A percentile compares a stretch with the other conserved stretches of the same genome.
These are phyloP conservation scores for Arge pagana DNA, from an alignment of 2,888 invertebrate species.

Conservation along the genomic window DNA sequence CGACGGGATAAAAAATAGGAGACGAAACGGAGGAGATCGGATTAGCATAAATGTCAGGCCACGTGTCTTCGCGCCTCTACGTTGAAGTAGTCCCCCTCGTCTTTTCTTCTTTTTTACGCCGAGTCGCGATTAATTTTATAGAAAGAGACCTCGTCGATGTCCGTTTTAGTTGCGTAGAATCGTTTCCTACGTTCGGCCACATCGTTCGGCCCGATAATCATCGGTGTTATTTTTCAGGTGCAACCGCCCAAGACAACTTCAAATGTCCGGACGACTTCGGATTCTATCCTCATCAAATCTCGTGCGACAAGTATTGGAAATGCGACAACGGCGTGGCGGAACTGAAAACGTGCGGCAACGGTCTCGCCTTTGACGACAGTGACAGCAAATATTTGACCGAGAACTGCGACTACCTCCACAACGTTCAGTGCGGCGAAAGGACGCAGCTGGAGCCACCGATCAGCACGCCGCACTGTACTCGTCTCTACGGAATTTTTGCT, in stretches of 20 bases:
- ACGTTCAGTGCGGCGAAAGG: constrained; percentile 90
- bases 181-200: constrained; percentile 1
- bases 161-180: constrained; percentile 4
- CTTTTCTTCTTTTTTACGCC: not conserved
- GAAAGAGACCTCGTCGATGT: not conserved
- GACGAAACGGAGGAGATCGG: no score
- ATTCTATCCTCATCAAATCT: constrained; percentile 87
- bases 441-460: constrained; percentile 85
- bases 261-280: constrained; percentile 94
- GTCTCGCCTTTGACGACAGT: constrained; percentile 86
- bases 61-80: no score
- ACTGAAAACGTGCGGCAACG: constrained; percentile 92
- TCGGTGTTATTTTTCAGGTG: constrained; percentile 56
- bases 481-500: constrained; percentile 90
- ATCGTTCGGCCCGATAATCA: constrained; percentile 2
- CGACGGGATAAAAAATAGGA: no score
- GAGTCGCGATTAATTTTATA: constrained; percentile 7
- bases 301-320: constrained; percentile 96
- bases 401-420: constrained; percentile 94
- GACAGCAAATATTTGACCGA: constrained; percentile 90
- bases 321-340: constrained; percentile 89
- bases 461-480: constrained; percentile 79
- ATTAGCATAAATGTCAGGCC: no score
- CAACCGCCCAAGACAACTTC: constrained; percentile 81
- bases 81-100: no score